Conservation (phyloP, 2,888 invertebrate species). For the Notodonta ziczac region DNA sequence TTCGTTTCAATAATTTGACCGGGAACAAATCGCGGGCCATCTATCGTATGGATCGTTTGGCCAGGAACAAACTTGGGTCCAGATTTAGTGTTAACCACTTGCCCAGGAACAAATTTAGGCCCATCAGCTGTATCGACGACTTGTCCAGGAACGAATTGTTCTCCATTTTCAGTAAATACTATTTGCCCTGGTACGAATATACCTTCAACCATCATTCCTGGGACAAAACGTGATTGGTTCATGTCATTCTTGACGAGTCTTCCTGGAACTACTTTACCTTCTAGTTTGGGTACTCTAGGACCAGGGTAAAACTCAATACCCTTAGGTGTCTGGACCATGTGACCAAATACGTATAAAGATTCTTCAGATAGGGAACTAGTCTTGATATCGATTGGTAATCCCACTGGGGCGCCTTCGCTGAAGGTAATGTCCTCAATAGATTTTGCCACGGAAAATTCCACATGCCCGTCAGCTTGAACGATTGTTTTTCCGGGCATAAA, state of each 20-base stretch:
- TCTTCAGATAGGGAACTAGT: conserved; percentile 80
- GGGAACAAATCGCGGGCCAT: conserved; percentile 90
- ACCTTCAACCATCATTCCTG: conserved; percentile 87
- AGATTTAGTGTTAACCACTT: conserved; percentile 88
- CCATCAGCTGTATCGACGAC: conserved; percentile 88
- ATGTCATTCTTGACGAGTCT: conserved; percentile 85
- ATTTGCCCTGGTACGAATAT: conserved; percentile 89
- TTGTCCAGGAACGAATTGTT: conserved; percentile 89
- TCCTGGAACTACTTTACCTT: conserved; percentile 87
- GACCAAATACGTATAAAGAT: conserved; percentile 85
- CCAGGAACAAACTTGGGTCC: conserved; percentile 88
- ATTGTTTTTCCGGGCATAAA: conserved; percentile 87
- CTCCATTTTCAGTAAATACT: conserved; percentile 88
- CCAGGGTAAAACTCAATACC: conserved; percentile 88
- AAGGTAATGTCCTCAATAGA: conserved; percentile 84
- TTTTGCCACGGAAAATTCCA: conserved; percentile 85
- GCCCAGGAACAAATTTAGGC: conserved; percentile 91
- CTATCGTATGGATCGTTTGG: conserved; percentile 88
- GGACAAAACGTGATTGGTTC: conserved; percentile 87
- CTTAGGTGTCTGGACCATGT: conserved; percentile 87
- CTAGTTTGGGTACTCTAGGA: conserved; percentile 73
- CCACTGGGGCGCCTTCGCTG: conserved; percentile 80
- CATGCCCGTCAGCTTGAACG: conserved; percentile 75
- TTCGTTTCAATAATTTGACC: conserved; percentile 91
- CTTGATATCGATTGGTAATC: conserved; percentile 85